A percentile compares a stretch with the other conserved stretches of the same genome.
phyloP scores from a whole-genome alignment of 2,113 vertebrate genomes.

The Grammomys surdaster region DNA sequence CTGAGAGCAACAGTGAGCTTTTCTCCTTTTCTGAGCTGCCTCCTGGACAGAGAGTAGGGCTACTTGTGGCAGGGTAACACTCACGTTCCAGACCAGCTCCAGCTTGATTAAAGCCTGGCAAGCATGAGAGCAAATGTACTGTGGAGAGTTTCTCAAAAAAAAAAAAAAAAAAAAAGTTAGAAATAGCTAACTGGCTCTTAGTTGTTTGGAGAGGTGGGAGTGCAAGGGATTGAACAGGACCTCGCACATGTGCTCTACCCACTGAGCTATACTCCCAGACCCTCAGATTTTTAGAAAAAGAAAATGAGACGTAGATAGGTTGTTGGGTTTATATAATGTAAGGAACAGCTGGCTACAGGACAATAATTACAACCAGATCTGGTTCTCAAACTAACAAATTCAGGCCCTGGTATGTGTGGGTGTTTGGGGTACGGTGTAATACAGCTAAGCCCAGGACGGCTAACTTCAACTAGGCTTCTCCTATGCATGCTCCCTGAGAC shows the following conservation, averaged over 20 bases:
- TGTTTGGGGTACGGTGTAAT: no score
- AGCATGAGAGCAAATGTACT: not conserved
- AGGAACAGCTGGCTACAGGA: not conserved
- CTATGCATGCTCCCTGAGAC: not conserved
- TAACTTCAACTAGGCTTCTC: not conserved
- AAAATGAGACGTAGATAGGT: not conserved
- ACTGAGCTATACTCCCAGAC: not conserved
- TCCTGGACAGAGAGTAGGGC: not conserved
- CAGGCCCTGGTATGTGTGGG: not conserved
- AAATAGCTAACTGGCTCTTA: not conserved
- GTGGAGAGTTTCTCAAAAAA: not conserved
- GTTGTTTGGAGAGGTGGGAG: not conserved
- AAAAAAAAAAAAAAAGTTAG: not conserved
- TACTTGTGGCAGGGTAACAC: not conserved
- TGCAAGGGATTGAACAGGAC: not conserved
- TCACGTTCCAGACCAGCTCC: not conserved
- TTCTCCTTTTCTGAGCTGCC: not conserved
- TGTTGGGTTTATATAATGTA: not conserved
- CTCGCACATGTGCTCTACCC: not conserved
- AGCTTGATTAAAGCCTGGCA: not conserved
- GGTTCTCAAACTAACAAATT: not conserved
- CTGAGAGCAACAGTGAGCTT: not conserved
- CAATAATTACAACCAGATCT: not conserved
- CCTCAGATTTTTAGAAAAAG: constrained; percentile 6
- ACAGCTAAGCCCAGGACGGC: not conserved